phyloP scores from a whole-genome alignment of 1,140 invertebrate species.

The Phthorimaea operculella region DNA sequence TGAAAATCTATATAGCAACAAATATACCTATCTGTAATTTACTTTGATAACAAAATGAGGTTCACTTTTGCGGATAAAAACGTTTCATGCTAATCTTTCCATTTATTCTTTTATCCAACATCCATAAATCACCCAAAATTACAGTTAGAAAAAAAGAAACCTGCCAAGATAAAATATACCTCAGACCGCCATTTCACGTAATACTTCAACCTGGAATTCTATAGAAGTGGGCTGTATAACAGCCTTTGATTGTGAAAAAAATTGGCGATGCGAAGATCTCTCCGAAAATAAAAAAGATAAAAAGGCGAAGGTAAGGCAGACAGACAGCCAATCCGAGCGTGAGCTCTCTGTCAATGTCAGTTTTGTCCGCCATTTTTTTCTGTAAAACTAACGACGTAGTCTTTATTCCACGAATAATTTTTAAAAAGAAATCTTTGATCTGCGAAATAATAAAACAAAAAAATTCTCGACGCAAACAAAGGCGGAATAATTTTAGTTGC shows the following conservation, averaged over 20 bases:
- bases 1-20: no score
- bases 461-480: no score
- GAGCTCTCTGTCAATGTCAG: neutral
- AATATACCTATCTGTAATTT: no score
- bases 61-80: no score
- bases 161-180: neutral
- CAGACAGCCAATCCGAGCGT: neutral
- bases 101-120: neutral
- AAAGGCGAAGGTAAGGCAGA: neutral
- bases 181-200: neutral
- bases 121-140: conserved; percentile 1
- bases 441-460: no score
- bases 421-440: neutral
- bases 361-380: neutral
- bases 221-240: neutral
- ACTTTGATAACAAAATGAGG: no score
- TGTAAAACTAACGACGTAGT: no score
- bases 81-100: no score
- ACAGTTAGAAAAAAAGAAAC: neutral
- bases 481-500: neutral
- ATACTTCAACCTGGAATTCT: neutral
- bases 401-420: neutral
- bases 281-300: neutral
- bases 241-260: neutral
- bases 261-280: neutral